Evolutionary conservation across 2,888 invertebrate genomes (phyloP), one percentile per base, ranked within the genome.

Genomic region (Rhopalosiphum nymphaeae): DNA sequence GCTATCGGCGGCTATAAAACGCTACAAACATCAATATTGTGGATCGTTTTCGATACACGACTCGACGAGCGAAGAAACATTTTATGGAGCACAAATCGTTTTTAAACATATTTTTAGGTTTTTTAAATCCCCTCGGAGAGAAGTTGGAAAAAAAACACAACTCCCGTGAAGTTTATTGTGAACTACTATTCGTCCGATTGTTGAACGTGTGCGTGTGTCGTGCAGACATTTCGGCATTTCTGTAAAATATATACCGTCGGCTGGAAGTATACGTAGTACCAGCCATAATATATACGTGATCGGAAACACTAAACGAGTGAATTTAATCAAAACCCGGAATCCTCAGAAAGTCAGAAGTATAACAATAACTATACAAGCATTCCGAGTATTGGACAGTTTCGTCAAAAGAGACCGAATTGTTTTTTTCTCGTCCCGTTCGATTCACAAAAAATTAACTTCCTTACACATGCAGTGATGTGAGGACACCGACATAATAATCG

Each of bases 271-370:
- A 21, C 78, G 78, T 78, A 78, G 36, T 25, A 85, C 44, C 4
- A 29, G 16, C 16, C 21, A 36, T 78, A 78, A 78, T 78, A 78
- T 78, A 78, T 36, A 78, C 78, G 78, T 78, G 78, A 78, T 78
- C 78, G 78, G 78, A 78, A 78, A 90, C 42, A 90, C 36, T 56
- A 61, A 57, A 44, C 93, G 44, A 42, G 9, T 29, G 86, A 57
- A 93, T 87, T 36, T 57, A 89, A 93, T 93, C 87, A 88, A 49
- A 57, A 85, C 56, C 44, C 56, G 44, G 56, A 92, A 46, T 92
- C 53, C 42, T 90, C n/a, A 44, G 88, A 49, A 88, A n/a, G 42
- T 90, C n/a, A 44, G 88, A n/a, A 88, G 29, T 88, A 46, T 36
- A 53, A 10, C 21, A 49, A 57, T 49, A 91, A 26, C 78, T 78